A percentile compares a stretch with the other conserved stretches of the same genome.
phyloP scores from a whole-genome alignment of 1,140 invertebrate genomes.

The Camponotus vicinus region DNA sequence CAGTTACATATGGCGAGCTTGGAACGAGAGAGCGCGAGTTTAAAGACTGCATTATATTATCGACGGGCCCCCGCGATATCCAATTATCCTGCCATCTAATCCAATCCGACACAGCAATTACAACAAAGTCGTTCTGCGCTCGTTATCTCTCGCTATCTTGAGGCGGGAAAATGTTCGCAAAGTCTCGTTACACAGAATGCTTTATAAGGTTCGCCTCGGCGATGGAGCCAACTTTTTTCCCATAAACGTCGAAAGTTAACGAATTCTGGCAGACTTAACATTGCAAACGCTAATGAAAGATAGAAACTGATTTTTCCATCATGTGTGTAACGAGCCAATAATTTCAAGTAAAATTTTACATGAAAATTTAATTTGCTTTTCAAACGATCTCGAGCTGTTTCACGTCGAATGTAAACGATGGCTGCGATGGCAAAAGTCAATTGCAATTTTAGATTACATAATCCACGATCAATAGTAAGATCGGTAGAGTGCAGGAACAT shows the following conservation, averaged over 20 bases:
- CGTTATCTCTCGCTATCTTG: not conserved
- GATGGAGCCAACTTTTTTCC: not conserved
- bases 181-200: not conserved
- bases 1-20: conserved; percentile 6
- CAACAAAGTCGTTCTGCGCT: conserved; percentile 29
- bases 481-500: not conserved
- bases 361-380: not conserved
- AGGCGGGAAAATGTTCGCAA: conserved; percentile 15
- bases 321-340: not conserved
- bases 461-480: not conserved
- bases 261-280: not conserved
- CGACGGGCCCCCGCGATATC: conserved; percentile 27
- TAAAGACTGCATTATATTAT: conserved; percentile 30
- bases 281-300: not conserved
- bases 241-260: not conserved
- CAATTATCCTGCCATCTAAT: conserved; percentile 52
- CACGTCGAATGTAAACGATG: not conserved
- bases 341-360: not conserved
- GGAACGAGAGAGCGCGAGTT: not conserved
- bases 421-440: not conserved
- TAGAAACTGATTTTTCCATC: not conserved
- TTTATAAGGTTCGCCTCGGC: not conserved
- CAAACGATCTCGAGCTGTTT: not conserved
- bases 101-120: conserved; percentile 47
- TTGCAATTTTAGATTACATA: not conserved